These are phyloP conservation scores for Periparus ater DNA, from an alignment of 2,797 vertebrate genomes.

Conservation along the genomic window DNA sequence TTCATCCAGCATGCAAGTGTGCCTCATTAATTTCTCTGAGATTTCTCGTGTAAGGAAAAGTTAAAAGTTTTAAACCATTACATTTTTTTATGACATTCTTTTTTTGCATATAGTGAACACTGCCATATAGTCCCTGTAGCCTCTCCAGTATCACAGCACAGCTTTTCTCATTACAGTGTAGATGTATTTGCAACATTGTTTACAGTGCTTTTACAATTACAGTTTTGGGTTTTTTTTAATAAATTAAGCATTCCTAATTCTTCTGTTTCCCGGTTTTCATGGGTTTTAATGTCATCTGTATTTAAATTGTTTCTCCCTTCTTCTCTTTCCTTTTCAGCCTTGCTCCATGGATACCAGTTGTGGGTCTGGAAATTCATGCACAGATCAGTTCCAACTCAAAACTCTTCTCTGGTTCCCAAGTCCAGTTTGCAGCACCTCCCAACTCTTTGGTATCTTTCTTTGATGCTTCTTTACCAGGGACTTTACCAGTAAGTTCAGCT, in stretches of 20 bases:
- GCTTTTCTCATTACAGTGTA: not conserved
- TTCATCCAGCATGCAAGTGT: conserved; percentile 11
- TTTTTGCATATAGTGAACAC: not conserved
- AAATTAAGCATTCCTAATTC: not conserved
- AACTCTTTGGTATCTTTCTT: conserved; percentile 96
- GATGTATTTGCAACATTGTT: not conserved
- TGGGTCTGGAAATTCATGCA: conserved; percentile 95
- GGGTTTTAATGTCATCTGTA: not conserved
- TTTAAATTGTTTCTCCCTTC: not conserved
- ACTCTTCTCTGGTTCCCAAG: conserved; percentile 91
- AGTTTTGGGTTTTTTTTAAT: not conserved
- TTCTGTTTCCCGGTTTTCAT: not conserved
- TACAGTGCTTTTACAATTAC: not conserved
- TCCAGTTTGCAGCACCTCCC: conserved; percentile 89
- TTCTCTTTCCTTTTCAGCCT: conserved; percentile 70
- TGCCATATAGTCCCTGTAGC: not conserved
- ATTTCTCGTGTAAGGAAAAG: not conserved
- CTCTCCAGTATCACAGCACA: not conserved
- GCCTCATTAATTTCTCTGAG: conserved; percentile 27
- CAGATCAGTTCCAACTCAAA: conserved; percentile 94
- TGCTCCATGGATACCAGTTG: conserved; percentile 84
- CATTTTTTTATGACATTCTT: not conserved
- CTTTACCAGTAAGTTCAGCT: conserved; percentile 88
- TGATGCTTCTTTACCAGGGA: conserved; percentile 95
- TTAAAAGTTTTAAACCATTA: not conserved